phyloP scores from a whole-genome alignment of 2,113 vertebrate genomes.

The Hiodon alosoides region DNA sequence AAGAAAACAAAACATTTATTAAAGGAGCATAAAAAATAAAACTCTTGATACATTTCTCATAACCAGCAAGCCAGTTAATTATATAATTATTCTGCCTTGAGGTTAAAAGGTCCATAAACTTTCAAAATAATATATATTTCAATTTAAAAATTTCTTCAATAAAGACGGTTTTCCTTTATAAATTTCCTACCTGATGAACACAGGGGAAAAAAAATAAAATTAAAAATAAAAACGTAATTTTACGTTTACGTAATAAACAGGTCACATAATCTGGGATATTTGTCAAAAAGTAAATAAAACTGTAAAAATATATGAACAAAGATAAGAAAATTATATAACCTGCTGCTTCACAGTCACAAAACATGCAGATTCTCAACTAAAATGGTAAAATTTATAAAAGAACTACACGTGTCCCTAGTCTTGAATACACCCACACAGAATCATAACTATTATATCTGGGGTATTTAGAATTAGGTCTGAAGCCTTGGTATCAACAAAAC shows the following conservation, averaged over 20 bases:
- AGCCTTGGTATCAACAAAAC: conserved; percentile 55
- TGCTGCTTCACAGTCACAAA: conserved; percentile 67
- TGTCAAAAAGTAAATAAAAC: conserved; percentile 62
- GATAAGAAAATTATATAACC: conserved; percentile 67
- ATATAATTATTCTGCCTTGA: conserved; percentile 84
- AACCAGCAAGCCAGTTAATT: conserved; percentile 85
- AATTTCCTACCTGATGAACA: conserved; percentile 90
- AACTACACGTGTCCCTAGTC: conserved; percentile 57
- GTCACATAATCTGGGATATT: conserved; percentile 76
- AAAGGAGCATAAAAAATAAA: conserved; percentile 99
- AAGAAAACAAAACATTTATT: conserved; percentile 83
- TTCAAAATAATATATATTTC: conserved; percentile 96
- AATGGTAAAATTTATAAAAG: conserved; percentile 71
- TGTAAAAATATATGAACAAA: conserved; percentile 67
- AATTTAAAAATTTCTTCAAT: conserved; percentile 86
- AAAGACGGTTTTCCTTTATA: conserved; percentile 79
- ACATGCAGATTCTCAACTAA: conserved; percentile 76
- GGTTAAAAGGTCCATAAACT: conserved; percentile 91
- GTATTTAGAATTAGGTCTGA: conserved; percentile 61
- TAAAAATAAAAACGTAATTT: too few species aligned
- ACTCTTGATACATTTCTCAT: conserved; percentile 96
- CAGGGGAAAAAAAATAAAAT: conserved; percentile 62
- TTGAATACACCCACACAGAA: conserved; percentile 53
- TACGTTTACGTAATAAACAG: conserved; percentile 84
- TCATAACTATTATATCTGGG: conserved; percentile 65